Percentiles rank a stretch among this genome's conserved stretches.
Conservation (phyloP, 2,113 vertebrate genomes). For the Psephotus haematonotus region DNA sequence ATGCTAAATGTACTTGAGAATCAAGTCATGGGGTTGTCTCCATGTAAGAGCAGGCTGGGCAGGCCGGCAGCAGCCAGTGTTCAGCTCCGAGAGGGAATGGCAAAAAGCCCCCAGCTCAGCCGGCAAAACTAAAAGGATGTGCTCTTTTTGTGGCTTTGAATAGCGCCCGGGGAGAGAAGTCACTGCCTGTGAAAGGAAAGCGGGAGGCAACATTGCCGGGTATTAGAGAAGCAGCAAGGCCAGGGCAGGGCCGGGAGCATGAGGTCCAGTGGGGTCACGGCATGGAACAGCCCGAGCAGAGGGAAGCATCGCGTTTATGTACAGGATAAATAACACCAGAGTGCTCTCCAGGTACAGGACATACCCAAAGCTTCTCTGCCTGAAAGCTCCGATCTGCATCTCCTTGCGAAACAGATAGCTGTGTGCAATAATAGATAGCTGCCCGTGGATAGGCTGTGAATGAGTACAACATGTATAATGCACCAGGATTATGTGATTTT, state of each 20-base stretch:
- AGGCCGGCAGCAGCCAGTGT: not conserved
- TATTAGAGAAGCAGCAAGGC: not conserved
- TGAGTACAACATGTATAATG: not conserved
- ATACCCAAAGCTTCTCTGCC: not conserved
- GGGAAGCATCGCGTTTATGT: accelerated
- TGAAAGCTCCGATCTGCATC: not conserved
- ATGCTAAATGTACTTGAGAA: not conserved
- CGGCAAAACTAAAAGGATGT: not conserved
- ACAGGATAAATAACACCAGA: not conserved
- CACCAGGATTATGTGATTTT: not conserved
- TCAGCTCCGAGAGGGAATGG: not conserved
- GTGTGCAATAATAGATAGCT: not conserved
- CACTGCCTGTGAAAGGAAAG: not conserved
- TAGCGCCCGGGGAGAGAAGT: not conserved
- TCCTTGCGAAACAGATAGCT: not conserved
- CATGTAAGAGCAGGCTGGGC: not conserved
- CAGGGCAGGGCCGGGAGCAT: not conserved
- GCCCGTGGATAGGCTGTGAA: not conserved
- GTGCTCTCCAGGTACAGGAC: not conserved
- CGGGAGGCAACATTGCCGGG: not conserved
- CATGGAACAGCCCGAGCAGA: accelerated
- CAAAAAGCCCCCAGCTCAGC: not conserved
- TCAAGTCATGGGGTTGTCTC: slow-evolving; percentile 29
- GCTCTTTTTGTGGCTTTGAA: not conserved
- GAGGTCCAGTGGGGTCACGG: not conserved